Evolutionary conservation across 2,113 vertebrate genomes (phyloP), one percentile per base, ranked within the genome.

Genomic region (Indicator indicator): DNA sequence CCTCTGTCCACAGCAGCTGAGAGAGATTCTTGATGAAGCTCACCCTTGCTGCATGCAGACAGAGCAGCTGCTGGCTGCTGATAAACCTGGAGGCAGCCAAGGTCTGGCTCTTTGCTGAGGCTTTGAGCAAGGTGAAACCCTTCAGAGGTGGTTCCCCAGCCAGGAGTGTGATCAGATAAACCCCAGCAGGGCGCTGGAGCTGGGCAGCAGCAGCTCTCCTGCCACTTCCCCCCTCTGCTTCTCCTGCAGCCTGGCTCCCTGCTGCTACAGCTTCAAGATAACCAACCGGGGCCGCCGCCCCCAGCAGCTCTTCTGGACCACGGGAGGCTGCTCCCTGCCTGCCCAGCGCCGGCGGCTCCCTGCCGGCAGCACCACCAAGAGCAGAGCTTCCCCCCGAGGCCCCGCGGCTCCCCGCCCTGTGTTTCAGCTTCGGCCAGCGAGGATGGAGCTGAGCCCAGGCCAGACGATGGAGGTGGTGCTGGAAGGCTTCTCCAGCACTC

Each of bases 301-400:
- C 18, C 98, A 99, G 58, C 97, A 94, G 71, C 90, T 99, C 16
- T 98, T 95, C 90, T 99, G 99, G 99, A 95, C 92, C 36, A 97
- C 75, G 0, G 97, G 98, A 33, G 96, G 93, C 27, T 98, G 97
- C 26, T 11, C 42, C 26, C 71, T 84, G 0, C 93, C 95, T 44
- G 76, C 90, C 24, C 94, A 88, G 48, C 70, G 13, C 23, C 50
- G 38, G 32, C 95, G 48, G 27, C 50, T 77, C 32, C 83, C 73
- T 44, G 56, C 36, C 11, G 3, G 64, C 52, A 58, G n/a, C 24
- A 30, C 11, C 8, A 12, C 40, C 21, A 95, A 90, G 40, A 19
- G 20, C 19, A 75, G 50, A 48, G 30, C 3, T n/a, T 62, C 72
- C 30, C 48, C 70, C 8, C 6, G 21, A 1, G 20, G 56, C 2